phyloP scores from a whole-genome alignment of 2,888 invertebrate species.

The Lasioglossum marginatum region DNA sequence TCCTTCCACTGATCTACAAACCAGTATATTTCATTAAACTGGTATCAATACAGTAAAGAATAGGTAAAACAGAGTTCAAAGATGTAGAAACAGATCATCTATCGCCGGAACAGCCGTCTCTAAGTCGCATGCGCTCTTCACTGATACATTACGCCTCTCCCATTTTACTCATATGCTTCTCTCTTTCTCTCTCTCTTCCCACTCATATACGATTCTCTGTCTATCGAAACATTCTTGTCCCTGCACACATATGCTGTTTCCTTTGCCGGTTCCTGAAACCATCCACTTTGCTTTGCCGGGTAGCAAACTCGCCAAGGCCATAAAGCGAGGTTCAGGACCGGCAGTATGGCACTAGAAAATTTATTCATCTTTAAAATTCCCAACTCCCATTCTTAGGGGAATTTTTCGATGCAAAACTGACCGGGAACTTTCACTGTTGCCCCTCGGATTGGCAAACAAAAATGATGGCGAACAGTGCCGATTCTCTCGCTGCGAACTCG shows the following conservation, averaged over 20 bases:
- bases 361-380: not conserved
- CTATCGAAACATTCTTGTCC: not conserved
- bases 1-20: not conserved
- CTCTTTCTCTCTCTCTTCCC: not conserved
- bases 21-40: not conserved
- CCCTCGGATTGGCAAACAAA: not conserved
- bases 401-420: not conserved
- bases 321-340: not conserved
- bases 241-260: not conserved
- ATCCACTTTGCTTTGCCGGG: not conserved
- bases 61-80: not conserved
- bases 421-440: not conserved
- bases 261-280: conserved; percentile 4
- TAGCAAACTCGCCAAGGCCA: not conserved
- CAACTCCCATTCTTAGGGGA: not conserved
- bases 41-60: not conserved
- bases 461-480: not conserved
- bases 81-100: not conserved
- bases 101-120: not conserved
- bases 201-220: not conserved
- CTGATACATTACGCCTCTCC: not conserved
- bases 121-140: not conserved
- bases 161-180: not conserved
- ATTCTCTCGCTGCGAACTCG: not conserved
- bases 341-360: not conserved